phyloP scores from a whole-genome alignment of 2,888 invertebrate genomes.

The Nomada hirtipes region DNA sequence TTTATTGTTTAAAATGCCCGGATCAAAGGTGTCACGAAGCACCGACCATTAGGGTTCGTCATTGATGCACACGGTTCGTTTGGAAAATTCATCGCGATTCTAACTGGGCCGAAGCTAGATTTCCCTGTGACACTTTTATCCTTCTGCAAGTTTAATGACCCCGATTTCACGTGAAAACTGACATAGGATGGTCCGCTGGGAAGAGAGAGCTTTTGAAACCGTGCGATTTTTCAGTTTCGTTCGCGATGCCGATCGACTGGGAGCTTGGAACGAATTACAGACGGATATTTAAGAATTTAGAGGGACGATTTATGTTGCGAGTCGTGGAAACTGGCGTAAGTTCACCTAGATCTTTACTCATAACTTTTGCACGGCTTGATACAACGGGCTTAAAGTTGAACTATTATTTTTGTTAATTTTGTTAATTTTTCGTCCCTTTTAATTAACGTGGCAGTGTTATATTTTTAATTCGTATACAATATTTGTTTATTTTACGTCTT shows the following conservation, averaged over 20 bases:
- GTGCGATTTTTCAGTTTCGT: background rate
- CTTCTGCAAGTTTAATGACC: conserved; percentile 10
- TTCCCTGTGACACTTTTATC: background rate
- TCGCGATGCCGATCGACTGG: background rate
- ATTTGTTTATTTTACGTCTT: conserved; percentile 1
- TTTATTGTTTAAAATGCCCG: background rate
- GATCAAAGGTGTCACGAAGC: no score
- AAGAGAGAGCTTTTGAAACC: background rate
- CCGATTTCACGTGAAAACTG: background rate
- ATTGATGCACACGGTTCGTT: conserved; percentile 13
- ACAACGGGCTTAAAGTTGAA: no score
- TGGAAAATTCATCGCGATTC: conserved; percentile 19
- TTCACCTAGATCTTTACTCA: no score
- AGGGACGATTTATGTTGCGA: background rate
- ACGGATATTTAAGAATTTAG: background rate
- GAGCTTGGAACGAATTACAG: background rate
- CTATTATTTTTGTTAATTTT: no score
- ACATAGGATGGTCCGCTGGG: background rate
- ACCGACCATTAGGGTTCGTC: background rate
- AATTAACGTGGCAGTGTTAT: no score
- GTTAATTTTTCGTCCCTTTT: no score
- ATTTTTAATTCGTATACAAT: no score
- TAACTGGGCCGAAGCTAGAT: background rate
- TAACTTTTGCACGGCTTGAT: no score
- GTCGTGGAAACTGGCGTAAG: no score